Percentiles rank a stretch among this genome's conserved stretches.
Evolutionary conservation across 2,888 invertebrate species (phyloP).

Genomic region (Tortricodes alternella): DNA sequence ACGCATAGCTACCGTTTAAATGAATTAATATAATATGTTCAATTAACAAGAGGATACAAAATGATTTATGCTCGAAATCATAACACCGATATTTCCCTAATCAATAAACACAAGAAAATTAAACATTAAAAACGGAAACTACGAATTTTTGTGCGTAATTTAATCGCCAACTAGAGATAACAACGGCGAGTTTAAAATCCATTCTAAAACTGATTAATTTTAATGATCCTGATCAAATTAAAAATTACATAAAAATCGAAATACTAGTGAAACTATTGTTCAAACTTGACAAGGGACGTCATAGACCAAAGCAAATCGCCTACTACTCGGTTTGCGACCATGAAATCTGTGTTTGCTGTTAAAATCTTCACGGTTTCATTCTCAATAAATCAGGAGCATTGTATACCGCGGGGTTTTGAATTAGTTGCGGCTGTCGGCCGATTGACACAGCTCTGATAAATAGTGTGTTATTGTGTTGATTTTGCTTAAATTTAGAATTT

Average conservation of each 20-base stretch:
- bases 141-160: too few species aligned
- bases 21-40: not conserved
- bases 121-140: too few species aligned
- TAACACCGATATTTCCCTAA: too few species aligned
- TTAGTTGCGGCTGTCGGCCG: conserved; percentile 70
- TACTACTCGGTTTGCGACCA: conserved; percentile 62
- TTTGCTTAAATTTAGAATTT: not conserved
- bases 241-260: too few species aligned
- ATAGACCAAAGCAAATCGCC: conserved; percentile 61
- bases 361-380: conserved; percentile 74
- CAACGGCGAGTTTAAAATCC: too few species aligned
- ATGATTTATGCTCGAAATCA: not conserved
- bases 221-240: too few species aligned
- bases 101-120: too few species aligned
- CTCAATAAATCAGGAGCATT: conserved; percentile 75
- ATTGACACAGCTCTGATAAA: conserved; percentile 45
- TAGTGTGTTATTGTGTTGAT: not conserved
- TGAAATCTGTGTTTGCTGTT: conserved; percentile 79
- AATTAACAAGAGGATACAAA: not conserved
- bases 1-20: not conserved
- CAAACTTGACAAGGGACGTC: not conserved
- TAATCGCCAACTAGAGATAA: too few species aligned
- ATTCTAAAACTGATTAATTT: too few species aligned
- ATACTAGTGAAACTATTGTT: not conserved
- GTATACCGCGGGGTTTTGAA: conserved; percentile 40